Evolutionary conservation across 2,888 invertebrate genomes (phyloP).

Genomic region (Lochmaea capreae): DNA sequence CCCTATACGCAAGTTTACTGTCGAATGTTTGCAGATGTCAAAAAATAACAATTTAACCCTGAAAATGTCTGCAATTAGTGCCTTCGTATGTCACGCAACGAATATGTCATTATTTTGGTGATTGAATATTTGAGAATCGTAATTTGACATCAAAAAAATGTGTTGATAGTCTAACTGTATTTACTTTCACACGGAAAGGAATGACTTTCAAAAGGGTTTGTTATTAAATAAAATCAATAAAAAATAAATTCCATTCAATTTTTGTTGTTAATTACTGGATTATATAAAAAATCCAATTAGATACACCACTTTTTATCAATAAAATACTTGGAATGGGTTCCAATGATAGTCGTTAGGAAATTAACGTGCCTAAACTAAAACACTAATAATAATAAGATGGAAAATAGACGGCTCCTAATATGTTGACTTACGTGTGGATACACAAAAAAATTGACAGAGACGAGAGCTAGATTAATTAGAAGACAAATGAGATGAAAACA

Average conservation of each 20-base stretch:
- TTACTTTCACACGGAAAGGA: background rate
- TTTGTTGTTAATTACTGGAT: too few species aligned
- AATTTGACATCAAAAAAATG: background rate
- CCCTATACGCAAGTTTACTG: slow-evolving; percentile 19
- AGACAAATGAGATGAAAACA: slow-evolving; percentile 62
- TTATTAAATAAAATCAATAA: too few species aligned
- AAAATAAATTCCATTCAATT: too few species aligned
- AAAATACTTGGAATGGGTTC: background rate
- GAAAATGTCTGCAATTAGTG: slow-evolving; percentile 32
- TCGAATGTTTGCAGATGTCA: slow-evolving; percentile 47
- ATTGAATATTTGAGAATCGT: background rate
- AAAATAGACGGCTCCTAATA: slow-evolving; percentile 33
- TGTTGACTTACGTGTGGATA: slow-evolving; percentile 39
- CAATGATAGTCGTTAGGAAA: background rate
- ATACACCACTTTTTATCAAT: too few species aligned
- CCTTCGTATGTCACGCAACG: slow-evolving; percentile 14
- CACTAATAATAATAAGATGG: slow-evolving; percentile 17
- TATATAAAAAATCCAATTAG: too few species aligned
- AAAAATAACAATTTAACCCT: slow-evolving; percentile 32
- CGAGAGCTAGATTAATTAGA: slow-evolving; percentile 58
- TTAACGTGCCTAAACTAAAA: background rate
- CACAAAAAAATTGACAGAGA: slow-evolving; percentile 48
- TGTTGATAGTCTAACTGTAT: background rate
- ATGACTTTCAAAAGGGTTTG: background rate
- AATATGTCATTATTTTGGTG: slow-evolving; percentile 30